Conservation (phyloP, 1,140 invertebrate species). For the Psilanteris sp. region DNA sequence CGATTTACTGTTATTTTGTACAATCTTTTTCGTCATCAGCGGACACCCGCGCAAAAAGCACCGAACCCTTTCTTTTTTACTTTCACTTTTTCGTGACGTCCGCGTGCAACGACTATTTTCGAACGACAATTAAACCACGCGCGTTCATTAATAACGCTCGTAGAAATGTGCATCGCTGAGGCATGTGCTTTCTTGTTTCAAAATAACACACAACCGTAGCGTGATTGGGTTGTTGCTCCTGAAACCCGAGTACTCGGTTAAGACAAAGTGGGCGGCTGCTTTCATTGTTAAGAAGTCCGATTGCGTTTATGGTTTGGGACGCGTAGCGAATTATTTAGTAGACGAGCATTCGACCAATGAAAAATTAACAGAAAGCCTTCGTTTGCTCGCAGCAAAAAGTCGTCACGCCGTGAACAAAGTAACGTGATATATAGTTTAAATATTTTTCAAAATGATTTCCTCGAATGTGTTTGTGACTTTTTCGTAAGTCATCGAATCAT, state of each 20-base stretch:
- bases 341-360: conserved; percentile 23
- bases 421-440: neutral
- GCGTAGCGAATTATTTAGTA: conserved; percentile 45
- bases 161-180: too few species aligned
- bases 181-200: conserved; percentile 5
- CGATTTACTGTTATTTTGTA: conserved; percentile 33
- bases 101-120: too few species aligned
- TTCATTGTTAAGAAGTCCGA: conserved; percentile 31
- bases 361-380: conserved; percentile 42
- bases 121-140: too few species aligned
- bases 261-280: conserved; percentile 9
- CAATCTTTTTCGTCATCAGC: conserved; percentile 26
- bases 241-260: neutral
- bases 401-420: conserved; percentile 11
- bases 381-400: conserved; percentile 12
- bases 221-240: conserved; percentile 25
- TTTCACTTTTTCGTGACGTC: conserved; percentile 20
- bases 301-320: conserved; percentile 38
- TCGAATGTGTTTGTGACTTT: conserved; percentile 16
- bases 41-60: conserved; percentile 18
- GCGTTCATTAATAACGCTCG: too few species aligned
- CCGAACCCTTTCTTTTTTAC: conserved; percentile 13
- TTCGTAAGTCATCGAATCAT: conserved; percentile 5
- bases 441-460: neutral
- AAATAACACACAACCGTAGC: conserved; percentile 1